phyloP scores from a whole-genome alignment of 2,888 invertebrate species.

The Cerastoderma edule region DNA sequence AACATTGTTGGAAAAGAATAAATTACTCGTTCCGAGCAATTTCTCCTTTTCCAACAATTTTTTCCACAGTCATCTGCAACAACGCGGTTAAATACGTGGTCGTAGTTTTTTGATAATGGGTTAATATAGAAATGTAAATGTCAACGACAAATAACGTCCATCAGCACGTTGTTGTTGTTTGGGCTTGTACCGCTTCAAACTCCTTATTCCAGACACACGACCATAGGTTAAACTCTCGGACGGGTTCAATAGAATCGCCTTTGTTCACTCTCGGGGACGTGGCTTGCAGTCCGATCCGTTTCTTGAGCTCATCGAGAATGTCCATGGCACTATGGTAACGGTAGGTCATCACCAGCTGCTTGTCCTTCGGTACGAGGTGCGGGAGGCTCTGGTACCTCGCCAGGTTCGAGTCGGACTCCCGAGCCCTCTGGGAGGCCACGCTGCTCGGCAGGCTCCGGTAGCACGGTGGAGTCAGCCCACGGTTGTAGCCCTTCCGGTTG shows the following conservation, averaged over 20 bases:
- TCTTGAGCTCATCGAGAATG: constrained; percentile 75
- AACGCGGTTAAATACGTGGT: too few species aligned
- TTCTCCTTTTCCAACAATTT: too few species aligned
- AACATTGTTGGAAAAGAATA: too few species aligned
- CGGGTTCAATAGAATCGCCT: constrained; percentile 82
- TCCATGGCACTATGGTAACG: constrained; percentile 80
- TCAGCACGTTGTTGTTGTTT: constrained; percentile 1
- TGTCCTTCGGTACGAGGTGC: constrained; percentile 57
- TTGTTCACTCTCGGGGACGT: constrained; percentile 69
- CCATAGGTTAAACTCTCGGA: constrained; percentile 95
- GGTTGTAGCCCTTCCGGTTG: constrained; percentile 13
- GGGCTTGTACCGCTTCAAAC: constrained; percentile 60
- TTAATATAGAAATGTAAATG: too few species aligned
- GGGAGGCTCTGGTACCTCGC: constrained; percentile 39
- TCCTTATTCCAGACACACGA: constrained; percentile 92
- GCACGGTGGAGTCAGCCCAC: constrained; percentile 8
- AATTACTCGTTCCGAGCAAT: too few species aligned
- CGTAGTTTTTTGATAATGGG: too few species aligned
- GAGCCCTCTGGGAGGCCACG: constrained; percentile 12
- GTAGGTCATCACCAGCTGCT: constrained; percentile 73
- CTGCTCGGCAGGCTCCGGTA: constrained; percentile 16
- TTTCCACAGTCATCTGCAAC: too few species aligned
- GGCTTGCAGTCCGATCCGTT: constrained; percentile 59
- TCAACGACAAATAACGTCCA: too few species aligned
- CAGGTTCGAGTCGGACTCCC: background rate